Evolutionary conservation across 2,888 invertebrate genomes (phyloP), one percentile per base, ranked within the genome.

Genomic region (Epicampocera succincta): DNA sequence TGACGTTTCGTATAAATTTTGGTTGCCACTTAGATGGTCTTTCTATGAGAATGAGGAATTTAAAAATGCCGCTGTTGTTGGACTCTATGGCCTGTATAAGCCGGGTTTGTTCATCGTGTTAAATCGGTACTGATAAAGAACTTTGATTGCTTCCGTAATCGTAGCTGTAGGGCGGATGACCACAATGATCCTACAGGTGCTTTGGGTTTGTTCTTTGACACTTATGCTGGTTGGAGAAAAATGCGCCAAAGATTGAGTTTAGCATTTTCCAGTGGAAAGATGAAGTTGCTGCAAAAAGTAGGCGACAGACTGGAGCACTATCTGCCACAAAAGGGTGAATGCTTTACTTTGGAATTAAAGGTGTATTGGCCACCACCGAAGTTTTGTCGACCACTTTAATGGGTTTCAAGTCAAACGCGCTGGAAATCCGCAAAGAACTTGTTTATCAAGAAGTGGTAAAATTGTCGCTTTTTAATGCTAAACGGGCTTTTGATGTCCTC

Each of bases 1-100:
- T 92, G 0, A 48, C 88, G 1, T 77, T 88, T 3, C 89, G 86
- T 63, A 88, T 86, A 61, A 87, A 89, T 3, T 85, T 90, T 1
- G 88, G 89, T 0, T 86, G 90, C 50, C 87, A 88, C 8, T 84
- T 92, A 19, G 86, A n/a, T n/a, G 86, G 15, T 85, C 88, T 0
- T 56, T 91, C 0, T 91, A 92, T 76, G 84, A 88, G 0, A 78
- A 87, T 65, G 56, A 77, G 0, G 8, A 71, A 12, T 48, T 84
- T 29, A 3, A 74, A 73, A 33, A 87, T 73, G 72, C 76, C 72
- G 84, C 90, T 75, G 21, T 91, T 56, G 85, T 60, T 13, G 87
- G 92, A 80, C 75, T 92, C 86, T 85, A 86, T 88, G 86, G 92
- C 0, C 88, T 92, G 12, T 90, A 91, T 82, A 90, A 89, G 1